Conservation (phyloP, 2,888 invertebrate species). For the Ptilodon capucinus region DNA sequence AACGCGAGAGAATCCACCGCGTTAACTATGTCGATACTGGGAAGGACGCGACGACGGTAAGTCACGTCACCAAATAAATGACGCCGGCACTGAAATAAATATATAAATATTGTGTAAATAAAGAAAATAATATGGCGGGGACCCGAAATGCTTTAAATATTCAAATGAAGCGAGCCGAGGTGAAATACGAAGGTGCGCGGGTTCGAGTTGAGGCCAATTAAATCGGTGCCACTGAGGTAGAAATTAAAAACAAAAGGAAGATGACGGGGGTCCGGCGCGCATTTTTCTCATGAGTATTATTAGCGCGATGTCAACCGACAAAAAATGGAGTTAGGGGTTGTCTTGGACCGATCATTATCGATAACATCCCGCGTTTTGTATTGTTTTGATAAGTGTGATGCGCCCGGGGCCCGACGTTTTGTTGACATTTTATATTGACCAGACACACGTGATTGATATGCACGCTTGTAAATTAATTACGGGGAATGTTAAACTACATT, state of each 20-base stretch:
- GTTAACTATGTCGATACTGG: conserved; percentile 82
- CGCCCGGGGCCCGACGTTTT: conserved; percentile 59
- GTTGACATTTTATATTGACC: conserved; percentile 71
- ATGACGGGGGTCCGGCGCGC: conserved; percentile 77
- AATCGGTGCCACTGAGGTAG: conserved; percentile 83
- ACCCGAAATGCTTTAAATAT: conserved; percentile 82
- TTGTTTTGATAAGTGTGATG: conserved; percentile 80
- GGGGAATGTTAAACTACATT: conserved; percentile 21
- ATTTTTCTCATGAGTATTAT: conserved; percentile 83
- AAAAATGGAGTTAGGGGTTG: conserved; percentile 77
- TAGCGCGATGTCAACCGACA: conserved; percentile 81
- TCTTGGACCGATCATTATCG: conserved; percentile 76
- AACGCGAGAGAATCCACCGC: conserved; percentile 78
- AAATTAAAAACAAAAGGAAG: conserved; percentile 82
- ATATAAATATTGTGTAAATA: conserved; percentile 82
- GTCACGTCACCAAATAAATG: conserved; percentile 82
- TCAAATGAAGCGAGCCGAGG: conserved; percentile 81
- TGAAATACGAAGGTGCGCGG: conserved; percentile 82
- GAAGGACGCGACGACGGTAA: conserved; percentile 81
- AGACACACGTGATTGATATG: conserved; percentile 68
- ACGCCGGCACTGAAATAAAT: conserved; percentile 76
- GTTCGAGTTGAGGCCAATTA: conserved; percentile 81
- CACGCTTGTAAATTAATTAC: conserved; percentile 37
- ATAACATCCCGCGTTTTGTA: conserved; percentile 79
- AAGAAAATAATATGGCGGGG: conserved; percentile 76